These are phyloP conservation scores for Pteronotus mesoamericanus DNA, from an alignment of 2,797 vertebrate genomes.

Conservation along the genomic window DNA sequence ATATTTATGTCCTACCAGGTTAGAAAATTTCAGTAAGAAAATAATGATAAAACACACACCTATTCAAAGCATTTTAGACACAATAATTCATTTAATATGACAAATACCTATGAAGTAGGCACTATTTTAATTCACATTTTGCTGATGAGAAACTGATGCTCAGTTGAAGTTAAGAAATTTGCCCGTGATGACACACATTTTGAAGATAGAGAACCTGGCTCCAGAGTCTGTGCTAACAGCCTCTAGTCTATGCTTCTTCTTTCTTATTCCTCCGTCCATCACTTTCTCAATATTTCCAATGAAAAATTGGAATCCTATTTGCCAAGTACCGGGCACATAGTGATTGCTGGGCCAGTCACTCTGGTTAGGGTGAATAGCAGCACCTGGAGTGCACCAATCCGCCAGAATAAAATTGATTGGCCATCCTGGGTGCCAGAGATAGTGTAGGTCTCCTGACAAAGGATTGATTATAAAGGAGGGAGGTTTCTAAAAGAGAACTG, in stretches of 20 bases:
- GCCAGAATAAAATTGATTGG: neutral
- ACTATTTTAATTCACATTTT: neutral
- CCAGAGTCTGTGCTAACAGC: neutral
- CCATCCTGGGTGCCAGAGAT: neutral
- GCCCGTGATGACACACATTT: fast-evolving
- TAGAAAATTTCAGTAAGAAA: neutral
- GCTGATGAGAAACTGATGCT: neutral
- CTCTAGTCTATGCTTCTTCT: neutral
- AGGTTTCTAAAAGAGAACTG: neutral
- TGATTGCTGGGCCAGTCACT: neutral
- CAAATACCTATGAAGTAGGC: neutral
- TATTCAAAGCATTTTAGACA: neutral
- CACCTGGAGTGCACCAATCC: neutral
- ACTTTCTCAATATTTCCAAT: neutral
- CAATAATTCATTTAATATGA: neutral
- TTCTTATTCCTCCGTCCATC: neutral
- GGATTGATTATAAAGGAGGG: neutral
- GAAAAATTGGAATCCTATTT: neutral
- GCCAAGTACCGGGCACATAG: neutral
- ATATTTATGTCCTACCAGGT: neutral
- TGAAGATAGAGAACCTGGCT: neutral
- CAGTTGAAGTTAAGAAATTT: neutral
- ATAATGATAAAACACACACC: neutral
- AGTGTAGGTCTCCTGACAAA: neutral
- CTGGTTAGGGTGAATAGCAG: neutral